Evolutionary conservation across 2,797 vertebrate genomes (phyloP), one percentile per base, ranked within the genome.

Genomic region (Atherinosoma microstoma): DNA sequence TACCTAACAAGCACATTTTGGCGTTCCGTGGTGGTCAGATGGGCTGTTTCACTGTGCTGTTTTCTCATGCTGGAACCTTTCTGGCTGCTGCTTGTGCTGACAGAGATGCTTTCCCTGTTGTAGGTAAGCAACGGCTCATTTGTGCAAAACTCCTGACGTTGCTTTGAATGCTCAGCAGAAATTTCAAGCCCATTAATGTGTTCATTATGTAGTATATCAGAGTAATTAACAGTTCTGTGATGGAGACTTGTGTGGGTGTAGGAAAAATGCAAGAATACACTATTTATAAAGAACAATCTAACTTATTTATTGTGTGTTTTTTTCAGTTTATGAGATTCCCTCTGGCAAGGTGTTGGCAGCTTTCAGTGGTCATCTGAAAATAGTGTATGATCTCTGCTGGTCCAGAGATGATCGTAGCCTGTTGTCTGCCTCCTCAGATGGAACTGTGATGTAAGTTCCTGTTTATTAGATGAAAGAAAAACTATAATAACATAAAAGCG

Each of bases 381-480:
- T 98, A 73, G 96, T 99, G 15, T 99, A 99, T 86, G 97, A 98
- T 85, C 95, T 99, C 85, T 99, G 96, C 90, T 99, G 98, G 98
- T 97, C 97, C 74, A 94, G 92, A 86, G 96, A 99, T 45, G 95
- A 97, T 86, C 81, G 82, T 0, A 91, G 87, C 30, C 94, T 99
- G 73, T 93, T 99, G 86, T 98, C 97, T 24, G 96, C 97, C 30
- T 99, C 98, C 12, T 99, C 98, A 65, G 98, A 99, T 78, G 95
- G 97, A 87, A 99, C 97, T 53, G 97, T 97, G 82, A 96, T 97
- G 98, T 98, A 58, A 82, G 92, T 58, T 72, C 40, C 12, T 27
- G 4, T 22, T n/a, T 47, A 36, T 73, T 2, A 24, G 6, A 30
- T 64, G 0, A 67, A 57, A 34, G 12, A 51, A 18, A 73, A 60